phyloP scores from a whole-genome alignment of 2,797 vertebrate species.

The Glossophaga mutica region DNA sequence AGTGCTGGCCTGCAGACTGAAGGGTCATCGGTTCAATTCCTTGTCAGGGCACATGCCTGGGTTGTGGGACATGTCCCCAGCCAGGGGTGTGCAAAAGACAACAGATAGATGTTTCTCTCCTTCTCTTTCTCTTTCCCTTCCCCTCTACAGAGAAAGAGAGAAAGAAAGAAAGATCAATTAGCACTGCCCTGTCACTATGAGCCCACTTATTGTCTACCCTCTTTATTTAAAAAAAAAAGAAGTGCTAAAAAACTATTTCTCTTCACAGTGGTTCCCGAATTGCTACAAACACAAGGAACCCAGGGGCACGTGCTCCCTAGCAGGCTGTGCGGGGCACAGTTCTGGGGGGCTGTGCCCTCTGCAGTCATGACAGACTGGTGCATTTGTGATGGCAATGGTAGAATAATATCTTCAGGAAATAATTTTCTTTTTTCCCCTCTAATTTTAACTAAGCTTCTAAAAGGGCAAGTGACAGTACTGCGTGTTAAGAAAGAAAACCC shows the following conservation, averaged over 20 bases:
- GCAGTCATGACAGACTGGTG: neutral
- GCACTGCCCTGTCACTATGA: neutral
- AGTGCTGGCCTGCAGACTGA: neutral
- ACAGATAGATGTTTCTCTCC: neutral
- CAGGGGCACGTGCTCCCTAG: too few species aligned
- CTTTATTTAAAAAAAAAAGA: neutral
- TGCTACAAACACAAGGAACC: neutral
- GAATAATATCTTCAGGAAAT: neutral
- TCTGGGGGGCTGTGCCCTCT: neutral
- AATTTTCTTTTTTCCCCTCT: neutral
- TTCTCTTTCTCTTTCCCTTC: neutral
- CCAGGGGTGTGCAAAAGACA: neutral
- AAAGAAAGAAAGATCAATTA: neutral
- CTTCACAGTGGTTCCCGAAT: neutral
- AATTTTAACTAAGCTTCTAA: neutral
- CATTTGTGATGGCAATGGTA: neutral
- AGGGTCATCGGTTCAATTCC: neutral
- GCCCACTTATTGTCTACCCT: neutral
- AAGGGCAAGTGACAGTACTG: neutral
- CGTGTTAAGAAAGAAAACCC: neutral
- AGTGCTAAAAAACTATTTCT: neutral
- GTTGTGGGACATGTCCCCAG: neutral
- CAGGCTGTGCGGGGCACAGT: rapidly evolving
- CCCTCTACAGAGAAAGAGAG: neutral
- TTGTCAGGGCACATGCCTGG: neutral